Evolutionary conservation across 2,888 invertebrate genomes (phyloP), one percentile per base, ranked within the genome.

Genomic region (Lepidonotus clava): DNA sequence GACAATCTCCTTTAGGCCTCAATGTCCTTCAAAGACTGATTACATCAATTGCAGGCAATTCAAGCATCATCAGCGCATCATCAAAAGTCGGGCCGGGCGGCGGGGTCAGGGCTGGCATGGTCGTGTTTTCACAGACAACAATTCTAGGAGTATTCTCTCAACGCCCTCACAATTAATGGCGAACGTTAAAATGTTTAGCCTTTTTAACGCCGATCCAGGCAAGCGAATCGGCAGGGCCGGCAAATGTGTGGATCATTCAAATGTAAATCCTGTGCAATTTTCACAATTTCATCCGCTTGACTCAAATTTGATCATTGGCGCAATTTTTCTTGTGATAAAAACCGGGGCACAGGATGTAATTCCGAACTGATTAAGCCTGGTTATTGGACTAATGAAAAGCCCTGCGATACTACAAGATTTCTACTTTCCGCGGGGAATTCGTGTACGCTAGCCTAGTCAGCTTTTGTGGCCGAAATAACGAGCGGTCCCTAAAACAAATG

Each of bases 231-330:
- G n/a, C n/a, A n/a, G n/a, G n/a, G 6, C 8, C 36, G 28, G 32
- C 28, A 6, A 80, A 80, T 46, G 41, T 41, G 80, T 46, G 28
- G 18, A 18, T 51, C 80, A 51, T 46, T 80, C 41, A 80, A 41
- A 41, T 34, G 80, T 41, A 80, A 80, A 80, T 46, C 80, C 80
- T 80, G 46, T 46, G 80, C 28, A 80, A 80, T 46, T 80, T 80
- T 80, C 41, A 80, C 80, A 21, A 80, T 46, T 80, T 34, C 46
- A 80, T 80, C 28, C 46, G 28, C 80, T 80, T 51, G 24, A 41
- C 24, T 80, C 46, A 32, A 51, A 41, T 51, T 80, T 51, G 80
- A 80, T 80, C 41, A 80, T 24, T n/a, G 46, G 28, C 21, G 46
- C 38, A 76, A 40, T 76, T 76, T 76, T 76, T 76, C 76, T 40